Conservation (phyloP, 2,888 invertebrate genomes). For the Gandaritis pyraliata region DNA sequence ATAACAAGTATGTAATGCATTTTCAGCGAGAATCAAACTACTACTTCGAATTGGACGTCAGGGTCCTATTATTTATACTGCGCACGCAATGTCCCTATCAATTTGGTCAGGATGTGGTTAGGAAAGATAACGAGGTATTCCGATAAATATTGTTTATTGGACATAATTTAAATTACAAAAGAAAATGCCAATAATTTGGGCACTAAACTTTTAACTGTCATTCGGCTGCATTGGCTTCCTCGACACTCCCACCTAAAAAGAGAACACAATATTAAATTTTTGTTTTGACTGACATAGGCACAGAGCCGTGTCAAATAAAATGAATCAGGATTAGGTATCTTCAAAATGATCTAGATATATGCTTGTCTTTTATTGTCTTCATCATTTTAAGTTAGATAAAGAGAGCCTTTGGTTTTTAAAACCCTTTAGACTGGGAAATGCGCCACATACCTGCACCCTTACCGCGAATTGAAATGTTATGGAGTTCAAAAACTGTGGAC, state of each 20-base stretch:
- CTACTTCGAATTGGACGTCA: too few relatives aligned
- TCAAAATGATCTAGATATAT: conserved; percentile 42
- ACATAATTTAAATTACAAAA: not conserved
- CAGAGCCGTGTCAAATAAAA: not conserved
- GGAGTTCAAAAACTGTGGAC: too few relatives aligned
- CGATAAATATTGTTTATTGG: conserved; percentile 15
- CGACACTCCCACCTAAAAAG: conserved; percentile 12
- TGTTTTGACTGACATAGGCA: not conserved
- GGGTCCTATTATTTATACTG: not conserved
- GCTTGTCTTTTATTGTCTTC: conserved; percentile 42
- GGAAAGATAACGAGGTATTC: conserved; percentile 36
- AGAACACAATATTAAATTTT: not conserved
- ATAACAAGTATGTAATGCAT: conserved; percentile 74
- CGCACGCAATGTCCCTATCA: conserved; percentile 14
- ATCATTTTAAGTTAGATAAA: conserved; percentile 29
- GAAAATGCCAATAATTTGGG: too few relatives aligned
- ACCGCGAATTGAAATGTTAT: too few relatives aligned
- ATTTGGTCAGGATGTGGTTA: conserved; percentile 43
- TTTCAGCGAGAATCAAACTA: conserved; percentile 23
- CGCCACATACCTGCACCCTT: too few relatives aligned
- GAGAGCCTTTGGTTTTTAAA: too few relatives aligned
- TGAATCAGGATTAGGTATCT: conserved; percentile 34
- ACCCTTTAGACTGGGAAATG: too few relatives aligned
- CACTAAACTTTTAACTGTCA: too few relatives aligned
- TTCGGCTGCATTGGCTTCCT: not conserved